Evolutionary conservation across 2,888 invertebrate species (phyloP).

Genomic region (Rhagium mordax): DNA sequence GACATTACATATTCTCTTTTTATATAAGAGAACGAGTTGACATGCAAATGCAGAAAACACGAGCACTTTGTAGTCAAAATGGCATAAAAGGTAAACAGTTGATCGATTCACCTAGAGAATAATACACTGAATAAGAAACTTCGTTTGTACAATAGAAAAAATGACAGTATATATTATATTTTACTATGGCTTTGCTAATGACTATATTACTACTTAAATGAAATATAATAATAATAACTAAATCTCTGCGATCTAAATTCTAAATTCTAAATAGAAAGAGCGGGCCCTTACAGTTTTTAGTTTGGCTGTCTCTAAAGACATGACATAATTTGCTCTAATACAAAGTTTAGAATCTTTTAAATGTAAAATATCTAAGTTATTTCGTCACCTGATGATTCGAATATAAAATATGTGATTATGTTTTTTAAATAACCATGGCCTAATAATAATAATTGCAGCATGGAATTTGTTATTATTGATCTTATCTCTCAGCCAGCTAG

Average conservation of each 20-base stretch:
- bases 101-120: background rate
- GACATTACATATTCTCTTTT: background rate
- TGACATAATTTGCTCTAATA: no score
- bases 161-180: no score
- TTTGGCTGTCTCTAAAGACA: no score
- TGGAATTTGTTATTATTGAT: constrained; percentile 51
- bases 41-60: background rate
- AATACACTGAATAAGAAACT: background rate
- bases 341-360: no score
- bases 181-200: no score
- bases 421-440: background rate
- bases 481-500: constrained; percentile 47
- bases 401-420: background rate
- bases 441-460: constrained; percentile 37
- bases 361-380: no score
- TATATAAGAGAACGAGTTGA: background rate
- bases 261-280: no score
- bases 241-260: no score
- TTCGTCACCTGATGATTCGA: no score
- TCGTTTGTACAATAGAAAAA: background rate
- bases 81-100: background rate
- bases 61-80: background rate
- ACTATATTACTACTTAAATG: no score
- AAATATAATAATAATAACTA: no score
- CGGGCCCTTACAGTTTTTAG: no score